A percentile compares a stretch with the other conserved stretches of the same genome.
These are phyloP conservation scores for Brenthis daphne DNA, from an alignment of 2,888 invertebrate genomes.

Conservation along the genomic window DNA sequence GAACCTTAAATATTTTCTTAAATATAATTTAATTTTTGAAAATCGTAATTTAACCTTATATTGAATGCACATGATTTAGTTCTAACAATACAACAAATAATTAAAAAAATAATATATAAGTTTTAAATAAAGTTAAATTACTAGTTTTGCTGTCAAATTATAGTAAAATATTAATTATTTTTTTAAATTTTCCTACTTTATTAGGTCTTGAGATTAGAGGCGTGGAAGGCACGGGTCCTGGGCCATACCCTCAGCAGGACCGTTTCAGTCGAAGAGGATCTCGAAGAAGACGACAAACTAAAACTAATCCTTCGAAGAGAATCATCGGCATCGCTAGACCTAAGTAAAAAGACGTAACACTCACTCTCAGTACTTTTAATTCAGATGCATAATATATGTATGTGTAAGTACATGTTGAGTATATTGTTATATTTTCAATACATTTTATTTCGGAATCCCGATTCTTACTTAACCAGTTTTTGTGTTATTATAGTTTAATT, in stretches of 20 bases:
- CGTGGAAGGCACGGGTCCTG: conserved; percentile 83
- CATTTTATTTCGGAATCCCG: too few relatives aligned
- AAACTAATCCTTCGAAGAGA: conserved; percentile 66
- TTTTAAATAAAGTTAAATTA: too few relatives aligned
- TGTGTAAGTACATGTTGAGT: background rate
- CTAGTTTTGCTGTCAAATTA: too few relatives aligned
- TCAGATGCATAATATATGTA: background rate
- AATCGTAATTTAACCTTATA: too few relatives aligned
- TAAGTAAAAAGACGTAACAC: conserved; percentile 41
- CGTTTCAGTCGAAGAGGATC: conserved; percentile 68
- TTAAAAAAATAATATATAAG: too few relatives aligned
- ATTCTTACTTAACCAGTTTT: too few relatives aligned
- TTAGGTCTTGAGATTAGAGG: conserved; percentile 89
- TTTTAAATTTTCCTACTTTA: conserved; percentile 13
- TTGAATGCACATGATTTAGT: too few relatives aligned
- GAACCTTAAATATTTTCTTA: too few relatives aligned
- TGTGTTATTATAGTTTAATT: too few relatives aligned
- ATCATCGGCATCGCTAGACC: conserved; percentile 66
- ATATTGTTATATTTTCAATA: background rate
- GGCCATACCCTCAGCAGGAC: conserved; percentile 68
- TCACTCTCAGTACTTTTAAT: background rate
- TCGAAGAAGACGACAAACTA: conserved; percentile 70
- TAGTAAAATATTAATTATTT: too few relatives aligned
- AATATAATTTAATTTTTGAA: too few relatives aligned
- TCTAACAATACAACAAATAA: too few relatives aligned